These are phyloP conservation scores for Gallinago undulata DNA, from an alignment of 2,113 vertebrate species.

Conservation along the genomic window DNA sequence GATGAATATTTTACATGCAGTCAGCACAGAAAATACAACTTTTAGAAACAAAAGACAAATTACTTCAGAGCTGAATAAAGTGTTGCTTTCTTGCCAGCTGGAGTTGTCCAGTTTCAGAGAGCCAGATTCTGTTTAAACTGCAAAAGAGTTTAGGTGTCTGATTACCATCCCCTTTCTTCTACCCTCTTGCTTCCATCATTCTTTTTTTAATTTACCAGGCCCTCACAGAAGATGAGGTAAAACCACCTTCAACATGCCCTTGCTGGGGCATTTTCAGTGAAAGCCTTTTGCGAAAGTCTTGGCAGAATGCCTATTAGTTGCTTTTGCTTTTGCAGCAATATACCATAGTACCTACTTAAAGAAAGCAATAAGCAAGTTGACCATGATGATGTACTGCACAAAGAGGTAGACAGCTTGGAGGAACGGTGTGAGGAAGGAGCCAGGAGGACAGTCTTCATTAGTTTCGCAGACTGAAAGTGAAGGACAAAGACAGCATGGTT, in stretches of 20 bases:
- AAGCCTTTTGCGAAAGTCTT: not conserved
- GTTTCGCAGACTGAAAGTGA: conserved; percentile 80
- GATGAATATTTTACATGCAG: not conserved
- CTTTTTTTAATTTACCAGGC: not conserved
- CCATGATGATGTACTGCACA: conserved; percentile 98
- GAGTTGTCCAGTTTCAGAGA: not conserved
- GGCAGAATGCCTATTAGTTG: not conserved
- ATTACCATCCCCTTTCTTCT: not conserved
- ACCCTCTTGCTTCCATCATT: not conserved
- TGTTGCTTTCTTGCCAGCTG: not conserved
- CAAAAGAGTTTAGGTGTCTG: not conserved
- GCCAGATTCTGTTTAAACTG: not conserved
- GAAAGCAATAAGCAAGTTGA: conserved; percentile 96
- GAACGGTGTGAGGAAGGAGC: conserved; percentile 86
- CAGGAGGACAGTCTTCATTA: conserved; percentile 80
- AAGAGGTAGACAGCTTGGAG: conserved; percentile 98
- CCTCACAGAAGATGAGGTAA: not conserved
- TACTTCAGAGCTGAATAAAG: not conserved
- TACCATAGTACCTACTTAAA: conserved; percentile 86
- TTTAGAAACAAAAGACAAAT: not conserved
- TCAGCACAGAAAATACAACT: not conserved
- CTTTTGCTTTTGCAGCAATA: not conserved
- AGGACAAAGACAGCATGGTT: not conserved
- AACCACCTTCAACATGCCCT: not conserved
- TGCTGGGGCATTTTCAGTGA: not conserved